Evolutionary conservation across 2,888 invertebrate genomes (phyloP).

Genomic region (Eupelmus urozonus): DNA sequence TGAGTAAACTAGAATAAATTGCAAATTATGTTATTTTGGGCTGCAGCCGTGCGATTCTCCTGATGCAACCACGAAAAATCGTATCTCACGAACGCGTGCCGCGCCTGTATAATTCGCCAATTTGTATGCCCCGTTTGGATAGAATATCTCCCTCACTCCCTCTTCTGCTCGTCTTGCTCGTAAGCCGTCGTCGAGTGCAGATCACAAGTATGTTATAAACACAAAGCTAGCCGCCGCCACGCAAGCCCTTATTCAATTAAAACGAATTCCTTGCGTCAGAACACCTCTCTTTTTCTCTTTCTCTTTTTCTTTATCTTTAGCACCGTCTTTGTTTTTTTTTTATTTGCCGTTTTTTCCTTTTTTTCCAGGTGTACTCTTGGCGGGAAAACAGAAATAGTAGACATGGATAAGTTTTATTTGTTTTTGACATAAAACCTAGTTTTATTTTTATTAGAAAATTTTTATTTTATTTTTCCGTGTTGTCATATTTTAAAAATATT

Average conservation of each 20-base stretch:
- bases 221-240: not conserved
- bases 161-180: not conserved
- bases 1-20: too few species aligned
- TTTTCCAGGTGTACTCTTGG: too few species aligned
- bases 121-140: constrained; percentile 29
- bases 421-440: too few species aligned
- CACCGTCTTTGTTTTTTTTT: not conserved
- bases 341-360: not conserved
- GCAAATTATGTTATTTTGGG: too few species aligned
- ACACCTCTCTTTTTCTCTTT: not conserved
- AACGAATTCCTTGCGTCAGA: constrained; percentile 34
- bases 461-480: too few species aligned
- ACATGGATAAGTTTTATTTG: too few species aligned
- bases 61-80: not conserved
- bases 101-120: constrained; percentile 39
- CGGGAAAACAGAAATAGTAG: not conserved
- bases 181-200: not conserved
- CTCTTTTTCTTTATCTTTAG: constrained; percentile 3
- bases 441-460: too few species aligned
- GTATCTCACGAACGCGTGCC: not conserved
- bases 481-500: too few species aligned
- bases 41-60: not conserved
- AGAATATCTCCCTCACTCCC: not conserved
- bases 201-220: constrained; percentile 27
- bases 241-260: constrained; percentile 48